A percentile compares a stretch with the other conserved stretches of the same genome.
phyloP scores from a whole-genome alignment of 2,797 vertebrate genomes.

The Clamator glandarius region DNA sequence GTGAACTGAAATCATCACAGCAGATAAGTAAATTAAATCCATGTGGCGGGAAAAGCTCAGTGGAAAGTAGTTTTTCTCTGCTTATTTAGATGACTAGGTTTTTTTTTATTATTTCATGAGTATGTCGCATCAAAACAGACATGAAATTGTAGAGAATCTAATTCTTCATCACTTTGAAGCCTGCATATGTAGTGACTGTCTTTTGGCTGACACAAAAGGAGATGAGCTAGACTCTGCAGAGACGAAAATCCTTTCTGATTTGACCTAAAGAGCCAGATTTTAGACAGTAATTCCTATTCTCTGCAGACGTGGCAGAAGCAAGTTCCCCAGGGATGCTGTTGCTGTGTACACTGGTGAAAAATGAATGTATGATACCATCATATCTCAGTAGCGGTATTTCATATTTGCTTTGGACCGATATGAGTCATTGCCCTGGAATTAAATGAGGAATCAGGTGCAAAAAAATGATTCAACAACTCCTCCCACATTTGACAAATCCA shows the following conservation, averaged over 20 bases:
- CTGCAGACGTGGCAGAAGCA: accelerated
- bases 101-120: not conserved
- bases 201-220: not conserved
- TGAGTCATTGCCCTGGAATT: conserved; percentile 4
- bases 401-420: not conserved
- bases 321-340: not conserved
- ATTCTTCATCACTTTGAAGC: not conserved
- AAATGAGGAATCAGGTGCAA: not conserved
- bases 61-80: conserved; percentile 8
- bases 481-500: conserved; percentile 17
- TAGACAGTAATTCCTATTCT: not conserved
- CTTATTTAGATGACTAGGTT: not conserved
- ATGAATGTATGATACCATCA: not conserved
- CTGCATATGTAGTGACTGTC: not conserved
- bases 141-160: not conserved
- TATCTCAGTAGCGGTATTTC: not conserved
- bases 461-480: not conserved
- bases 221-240: not conserved
- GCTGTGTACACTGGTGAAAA: not conserved
- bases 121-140: not conserved
- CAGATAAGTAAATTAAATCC: conserved; percentile 39
- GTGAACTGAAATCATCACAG: not conserved
- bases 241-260: not conserved
- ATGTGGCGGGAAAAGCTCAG: not conserved
- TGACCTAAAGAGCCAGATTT: not conserved